phyloP scores from a whole-genome alignment of 2,888 invertebrate genomes.

The Plemyria rubiginata region DNA sequence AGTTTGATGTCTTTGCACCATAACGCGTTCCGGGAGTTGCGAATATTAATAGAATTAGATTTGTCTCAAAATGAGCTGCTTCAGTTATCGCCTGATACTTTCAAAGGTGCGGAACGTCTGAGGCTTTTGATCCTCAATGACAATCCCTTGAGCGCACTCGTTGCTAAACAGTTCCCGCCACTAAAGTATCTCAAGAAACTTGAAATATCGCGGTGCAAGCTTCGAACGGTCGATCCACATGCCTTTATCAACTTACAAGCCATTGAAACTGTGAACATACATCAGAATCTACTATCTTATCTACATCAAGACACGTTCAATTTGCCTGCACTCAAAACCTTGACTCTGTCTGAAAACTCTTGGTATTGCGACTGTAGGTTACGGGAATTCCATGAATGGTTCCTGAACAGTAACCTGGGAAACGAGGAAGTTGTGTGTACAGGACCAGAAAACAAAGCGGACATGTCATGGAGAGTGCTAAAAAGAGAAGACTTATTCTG shows the following conservation, averaged over 20 bases:
- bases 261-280: conserved; percentile 93
- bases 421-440: conserved; percentile 89
- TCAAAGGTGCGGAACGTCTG: conserved; percentile 92
- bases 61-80: conserved; percentile 92
- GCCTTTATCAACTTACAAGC: conserved; percentile 90
- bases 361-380: conserved; percentile 96
- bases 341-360: conserved; percentile 92
- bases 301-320: conserved; percentile 82
- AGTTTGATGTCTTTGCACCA: conserved; percentile 89
- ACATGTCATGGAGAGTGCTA: conserved; percentile 90
- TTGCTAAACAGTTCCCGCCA: conserved; percentile 91
- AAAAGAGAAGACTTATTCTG: conserved; percentile 92
- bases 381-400: conserved; percentile 93
- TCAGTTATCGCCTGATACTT: conserved; percentile 90
- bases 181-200: conserved; percentile 91
- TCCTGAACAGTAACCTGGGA: conserved; percentile 90
- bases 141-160: conserved; percentile 90
- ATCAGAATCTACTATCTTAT: conserved; percentile 90
- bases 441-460: conserved; percentile 87
- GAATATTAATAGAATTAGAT: conserved; percentile 94
- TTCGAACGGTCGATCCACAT: conserved; percentile 89
- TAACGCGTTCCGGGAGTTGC: conserved; percentile 92
- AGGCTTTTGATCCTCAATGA: conserved; percentile 91
- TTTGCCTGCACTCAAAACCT: conserved; percentile 87
- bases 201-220: conserved; percentile 91